Conservation (phyloP, 2,797 vertebrate species). For the Anguilla anguilla region DNA sequence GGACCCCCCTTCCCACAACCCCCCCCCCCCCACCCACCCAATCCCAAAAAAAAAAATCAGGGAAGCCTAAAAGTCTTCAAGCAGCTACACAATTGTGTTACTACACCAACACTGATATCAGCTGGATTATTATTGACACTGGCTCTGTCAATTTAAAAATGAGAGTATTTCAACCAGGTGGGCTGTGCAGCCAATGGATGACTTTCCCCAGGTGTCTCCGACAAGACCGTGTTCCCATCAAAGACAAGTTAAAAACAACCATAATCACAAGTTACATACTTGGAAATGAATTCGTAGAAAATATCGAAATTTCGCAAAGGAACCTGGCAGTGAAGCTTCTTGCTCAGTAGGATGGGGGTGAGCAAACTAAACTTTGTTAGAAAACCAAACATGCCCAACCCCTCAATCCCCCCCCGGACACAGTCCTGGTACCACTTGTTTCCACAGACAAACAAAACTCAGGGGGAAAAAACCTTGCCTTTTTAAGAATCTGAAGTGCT, state of each 20-base stretch:
- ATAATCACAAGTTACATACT: conserved; percentile 28
- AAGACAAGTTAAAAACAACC: conserved; percentile 42
- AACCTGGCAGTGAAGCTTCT: conserved; percentile 52
- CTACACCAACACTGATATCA: neutral
- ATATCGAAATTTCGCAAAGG: conserved; percentile 40
- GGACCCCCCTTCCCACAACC: neutral
- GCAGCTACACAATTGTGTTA: neutral
- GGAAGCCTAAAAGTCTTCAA: neutral
- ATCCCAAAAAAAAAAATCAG: neutral
- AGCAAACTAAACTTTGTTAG: neutral
- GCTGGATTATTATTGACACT: neutral
- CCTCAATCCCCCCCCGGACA: conserved; percentile 27
- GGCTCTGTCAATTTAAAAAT: neutral
- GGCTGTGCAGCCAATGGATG: neutral
- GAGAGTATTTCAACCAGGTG: neutral
- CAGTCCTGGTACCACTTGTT: conserved; percentile 64
- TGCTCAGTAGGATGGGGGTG: neutral
- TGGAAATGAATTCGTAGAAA: conserved; percentile 29
- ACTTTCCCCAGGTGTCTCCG: conserved; percentile 47
- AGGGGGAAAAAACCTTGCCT: conserved; percentile 65
- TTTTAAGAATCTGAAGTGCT: conserved; percentile 77
- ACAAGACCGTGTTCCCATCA: conserved; percentile 26
- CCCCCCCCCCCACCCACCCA: no score
- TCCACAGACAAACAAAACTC: conserved; percentile 58
- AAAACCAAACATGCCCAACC: neutral